Percentiles rank a stretch among this genome's conserved stretches.
phyloP scores from a whole-genome alignment of 2,797 vertebrate species.

The Parauchenoglanis ngamensis region DNA sequence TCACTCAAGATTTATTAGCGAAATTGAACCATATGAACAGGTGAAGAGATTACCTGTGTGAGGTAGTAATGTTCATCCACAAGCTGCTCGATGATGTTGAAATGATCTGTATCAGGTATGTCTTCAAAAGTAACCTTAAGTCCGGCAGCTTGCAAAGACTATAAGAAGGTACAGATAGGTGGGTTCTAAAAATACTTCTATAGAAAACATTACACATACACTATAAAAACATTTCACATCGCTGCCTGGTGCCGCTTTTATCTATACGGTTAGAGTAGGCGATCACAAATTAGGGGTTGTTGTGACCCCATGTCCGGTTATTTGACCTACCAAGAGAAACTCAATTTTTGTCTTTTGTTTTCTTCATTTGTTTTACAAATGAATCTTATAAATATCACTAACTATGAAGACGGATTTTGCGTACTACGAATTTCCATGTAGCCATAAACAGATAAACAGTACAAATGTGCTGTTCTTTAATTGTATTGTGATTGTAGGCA shows the following conservation, averaged over 20 bases:
- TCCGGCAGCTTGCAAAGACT: slow-evolving; percentile 69
- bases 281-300: not conserved
- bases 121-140: slow-evolving; percentile 75
- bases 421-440: not conserved
- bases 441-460: too few species aligned
- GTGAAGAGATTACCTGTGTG: slow-evolving; percentile 67
- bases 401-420: not conserved
- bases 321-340: not conserved
- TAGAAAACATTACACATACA: not conserved
- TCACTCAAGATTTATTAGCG: not conserved
- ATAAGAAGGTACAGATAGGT: slow-evolving; percentile 4
- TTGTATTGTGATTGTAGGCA: not conserved
- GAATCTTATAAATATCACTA: not conserved
- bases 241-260: not conserved
- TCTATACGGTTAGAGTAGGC: too few species aligned
- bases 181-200: not conserved
- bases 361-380: not conserved
- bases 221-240: not conserved
- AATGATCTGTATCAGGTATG: slow-evolving; percentile 76
- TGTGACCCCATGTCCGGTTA: not conserved
- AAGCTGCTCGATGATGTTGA: slow-evolving; percentile 75
- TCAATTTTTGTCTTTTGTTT: not conserved
- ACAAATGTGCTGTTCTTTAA: not conserved
- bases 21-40: not conserved
- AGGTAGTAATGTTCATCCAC: slow-evolving; percentile 73